Evolutionary conservation across 2,113 vertebrate genomes (phyloP).

Genomic region (Pituophis catenifer): DNA sequence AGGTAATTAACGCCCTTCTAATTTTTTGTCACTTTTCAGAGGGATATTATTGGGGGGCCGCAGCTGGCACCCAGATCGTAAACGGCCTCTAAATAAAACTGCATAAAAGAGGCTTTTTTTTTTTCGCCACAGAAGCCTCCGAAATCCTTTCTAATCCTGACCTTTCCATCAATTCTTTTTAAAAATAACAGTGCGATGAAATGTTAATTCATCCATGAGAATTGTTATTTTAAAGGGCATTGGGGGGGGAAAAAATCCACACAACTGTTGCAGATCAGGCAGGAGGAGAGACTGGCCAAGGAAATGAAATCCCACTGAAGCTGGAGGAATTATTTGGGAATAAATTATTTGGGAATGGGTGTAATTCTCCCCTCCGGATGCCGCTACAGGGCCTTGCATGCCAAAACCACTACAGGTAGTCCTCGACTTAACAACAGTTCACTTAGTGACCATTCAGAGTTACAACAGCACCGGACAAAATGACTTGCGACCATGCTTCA

Average conservation of each 20-base stretch:
- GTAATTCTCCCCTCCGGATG: too few relatives aligned
- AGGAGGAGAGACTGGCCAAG: not conserved
- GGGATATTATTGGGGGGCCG: constrained; percentile 24
- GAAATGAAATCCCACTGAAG: not conserved
- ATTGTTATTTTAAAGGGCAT: constrained; percentile 6
- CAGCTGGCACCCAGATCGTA: constrained; percentile 38
- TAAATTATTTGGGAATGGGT: too few relatives aligned
- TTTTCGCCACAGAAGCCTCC: not conserved
- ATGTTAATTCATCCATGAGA: constrained; percentile 31
- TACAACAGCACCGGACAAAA: too few relatives aligned
- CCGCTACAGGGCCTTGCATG: too few relatives aligned
- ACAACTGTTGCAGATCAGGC: not conserved
- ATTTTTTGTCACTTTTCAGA: constrained; percentile 27
- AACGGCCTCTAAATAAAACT: constrained; percentile 47
- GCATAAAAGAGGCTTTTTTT: not conserved
- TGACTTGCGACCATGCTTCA: too few relatives aligned
- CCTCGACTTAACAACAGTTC: too few relatives aligned
- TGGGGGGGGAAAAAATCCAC: not conserved
- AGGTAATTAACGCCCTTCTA: constrained; percentile 25
- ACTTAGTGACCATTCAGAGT: too few relatives aligned
- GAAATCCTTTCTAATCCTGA: constrained; percentile 32
- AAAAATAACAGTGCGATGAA: constrained; percentile 3
- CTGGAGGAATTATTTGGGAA: not conserved
- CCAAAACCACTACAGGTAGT: too few relatives aligned
- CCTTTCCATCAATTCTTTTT: constrained; percentile 4